phyloP scores from a whole-genome alignment of 2,113 vertebrate species.

The Seriola rivoliana region DNA sequence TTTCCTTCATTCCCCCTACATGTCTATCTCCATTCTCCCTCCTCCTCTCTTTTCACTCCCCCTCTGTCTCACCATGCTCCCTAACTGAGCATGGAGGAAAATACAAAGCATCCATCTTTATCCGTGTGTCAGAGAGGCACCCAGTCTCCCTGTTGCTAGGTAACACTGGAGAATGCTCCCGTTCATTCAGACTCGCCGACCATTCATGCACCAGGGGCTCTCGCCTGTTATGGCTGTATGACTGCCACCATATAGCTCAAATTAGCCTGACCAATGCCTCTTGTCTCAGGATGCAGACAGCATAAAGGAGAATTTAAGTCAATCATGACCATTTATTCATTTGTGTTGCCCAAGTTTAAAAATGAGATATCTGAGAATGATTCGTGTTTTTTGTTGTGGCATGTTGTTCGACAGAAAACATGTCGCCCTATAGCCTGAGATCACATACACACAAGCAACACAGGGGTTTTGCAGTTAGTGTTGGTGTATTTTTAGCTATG shows the following conservation, averaged over 20 bases:
- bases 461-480: conserved; percentile 25
- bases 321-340: conserved; percentile 13
- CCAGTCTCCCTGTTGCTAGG: conserved; percentile 88
- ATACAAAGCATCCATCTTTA: conserved; percentile 84
- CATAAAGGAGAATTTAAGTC: conserved; percentile 14
- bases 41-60: conserved; percentile 50
- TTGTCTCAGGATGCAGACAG: conserved; percentile 36
- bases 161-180: conserved; percentile 83
- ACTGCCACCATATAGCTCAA: conserved; percentile 59
- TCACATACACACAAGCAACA: conserved; percentile 7
- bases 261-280: conserved; percentile 51
- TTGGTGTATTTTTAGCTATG: conserved; percentile 50
- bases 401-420: conserved; percentile 29
- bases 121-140: conserved; percentile 79
- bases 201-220: conserved; percentile 82
- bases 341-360: conserved; percentile 28
- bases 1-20: conserved; percentile 27
- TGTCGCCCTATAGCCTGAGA: not conserved
- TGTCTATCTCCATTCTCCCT: conserved; percentile 53
- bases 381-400: not conserved
- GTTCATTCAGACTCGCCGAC: conserved; percentile 82
- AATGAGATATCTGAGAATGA: not conserved
- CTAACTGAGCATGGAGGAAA: conserved; percentile 75
- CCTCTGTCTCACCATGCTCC: conserved; percentile 64
- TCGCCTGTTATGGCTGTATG: conserved; percentile 62